Base-by-base conservation (phyloP, 2,113 vertebrate genomes). In the Psammodynastes pulverulentus region DNA sequence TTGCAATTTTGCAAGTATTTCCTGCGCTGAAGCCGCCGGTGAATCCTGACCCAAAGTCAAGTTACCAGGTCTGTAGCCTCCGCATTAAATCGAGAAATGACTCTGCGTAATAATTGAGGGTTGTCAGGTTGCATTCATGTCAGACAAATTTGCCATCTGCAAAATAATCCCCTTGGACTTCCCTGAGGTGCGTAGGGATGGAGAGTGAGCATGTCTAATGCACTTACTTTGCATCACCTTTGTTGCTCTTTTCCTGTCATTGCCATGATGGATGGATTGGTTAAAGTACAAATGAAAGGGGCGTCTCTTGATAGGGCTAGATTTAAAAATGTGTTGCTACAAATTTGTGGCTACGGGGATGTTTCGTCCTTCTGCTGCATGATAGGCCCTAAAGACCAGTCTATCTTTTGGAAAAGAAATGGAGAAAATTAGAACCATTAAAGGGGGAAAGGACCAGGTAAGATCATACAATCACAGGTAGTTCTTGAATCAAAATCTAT, bases 41-140 rank as follows among this genome's bases (percentile, higher is more conserved):
- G 94, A 94, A 96, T 39, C 92, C 90, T 93, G 88, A 93, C 92
- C 86, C 34, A 58, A 96, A 94, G 49, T 87, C 88, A 96, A 95
- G 54, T 89, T 51, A 92, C 96, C 72, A 88, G 62, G 52, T 54
- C 19, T 85, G 88, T 34, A 91, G 95, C 62, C 93, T 19, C 87
- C 93, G 10, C 23, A 90, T 95, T 95, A 97, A 95, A 95, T 91
- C 90, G 43, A 94, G 96, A 95, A 93, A 93, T 43, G 91, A 93
- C 96, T 97, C 93, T 93, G 53, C 93, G 43, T 53, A 91, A 92
- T 95, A 95, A 94, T 45, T 90, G 94, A 92, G 94, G 86, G 45
- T 91, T 96, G 89, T 97, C 94, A 96, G 89, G 19, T 92, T 94
- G 54, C 56, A 90, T 94, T 48, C 2, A 8, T 43, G 12, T 96